Conservation (phyloP, 2,113 vertebrate genomes). For the Strigops habroptila region DNA sequence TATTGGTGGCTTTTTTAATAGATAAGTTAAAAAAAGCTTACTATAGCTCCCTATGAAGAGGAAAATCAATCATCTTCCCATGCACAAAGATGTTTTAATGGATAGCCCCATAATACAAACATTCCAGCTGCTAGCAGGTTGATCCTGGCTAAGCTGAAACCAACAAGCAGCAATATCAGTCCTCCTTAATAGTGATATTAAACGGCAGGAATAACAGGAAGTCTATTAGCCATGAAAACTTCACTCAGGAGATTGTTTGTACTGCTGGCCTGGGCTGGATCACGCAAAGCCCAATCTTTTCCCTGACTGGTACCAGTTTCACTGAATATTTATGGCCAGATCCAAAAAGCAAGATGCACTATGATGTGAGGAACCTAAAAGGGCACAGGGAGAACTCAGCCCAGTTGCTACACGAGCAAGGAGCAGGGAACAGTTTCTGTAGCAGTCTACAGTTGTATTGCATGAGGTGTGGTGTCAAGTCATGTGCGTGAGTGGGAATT, state of each 20-base stretch:
- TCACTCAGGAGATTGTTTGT: background rate
- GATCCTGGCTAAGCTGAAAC: background rate
- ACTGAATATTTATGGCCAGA: background rate
- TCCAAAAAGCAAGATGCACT: fast-evolving
- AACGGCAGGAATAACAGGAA: slow-evolving; percentile 34
- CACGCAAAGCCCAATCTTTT: background rate
- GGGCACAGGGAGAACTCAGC: background rate
- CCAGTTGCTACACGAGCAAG: background rate
- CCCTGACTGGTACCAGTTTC: background rate
- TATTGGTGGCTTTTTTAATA: background rate
- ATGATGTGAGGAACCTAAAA: background rate
- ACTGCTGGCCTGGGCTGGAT: background rate
- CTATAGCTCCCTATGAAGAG: background rate
- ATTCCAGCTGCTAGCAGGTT: background rate
- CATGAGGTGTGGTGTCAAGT: background rate
- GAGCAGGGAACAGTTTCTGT: background rate
- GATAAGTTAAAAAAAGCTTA: background rate
- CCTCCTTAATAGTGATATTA: background rate
- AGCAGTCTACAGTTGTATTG: background rate
- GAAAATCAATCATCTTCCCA: background rate
- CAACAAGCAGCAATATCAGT: background rate
- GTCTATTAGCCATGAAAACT: slow-evolving; percentile 8
- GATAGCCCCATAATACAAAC: background rate
- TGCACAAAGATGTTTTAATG: background rate
- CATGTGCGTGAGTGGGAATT: fast-evolving